These are phyloP conservation scores for Busseola fusca DNA, from an alignment of 2,888 invertebrate genomes.

Conservation along the genomic window DNA sequence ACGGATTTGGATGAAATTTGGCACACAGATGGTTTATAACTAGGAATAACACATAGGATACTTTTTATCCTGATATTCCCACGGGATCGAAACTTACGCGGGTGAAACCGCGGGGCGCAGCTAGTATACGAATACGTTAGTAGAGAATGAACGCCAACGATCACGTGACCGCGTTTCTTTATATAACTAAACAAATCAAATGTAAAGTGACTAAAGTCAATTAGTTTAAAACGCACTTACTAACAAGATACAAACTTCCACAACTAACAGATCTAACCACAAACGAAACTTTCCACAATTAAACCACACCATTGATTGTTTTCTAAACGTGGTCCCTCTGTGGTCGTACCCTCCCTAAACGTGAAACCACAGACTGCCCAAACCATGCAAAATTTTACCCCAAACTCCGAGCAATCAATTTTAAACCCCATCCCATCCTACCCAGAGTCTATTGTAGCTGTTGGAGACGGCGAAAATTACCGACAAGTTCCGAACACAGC, in stretches of 20 bases:
- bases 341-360: constrained; percentile 66
- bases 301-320: constrained; percentile 76
- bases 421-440: constrained; percentile 5
- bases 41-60: too few relatives aligned
- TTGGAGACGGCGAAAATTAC: constrained; percentile 18
- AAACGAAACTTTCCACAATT: constrained; percentile 64
- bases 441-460: not conserved
- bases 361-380: constrained; percentile 58
- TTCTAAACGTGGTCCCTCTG: constrained; percentile 77
- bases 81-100: too few relatives aligned
- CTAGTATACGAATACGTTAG: too few relatives aligned
- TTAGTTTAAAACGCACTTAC: constrained; percentile 1
- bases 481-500: constrained; percentile 35
- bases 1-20: too few relatives aligned
- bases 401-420: constrained; percentile 7
- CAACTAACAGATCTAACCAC: constrained; percentile 44
- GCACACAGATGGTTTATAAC: too few relatives aligned
- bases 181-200: not conserved
- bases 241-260: constrained; percentile 35
- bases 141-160: not conserved
- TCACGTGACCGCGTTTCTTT: not conserved
- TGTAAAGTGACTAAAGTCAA: not conserved
- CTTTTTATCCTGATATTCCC: too few relatives aligned
- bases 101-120: too few relatives aligned
- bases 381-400: constrained; percentile 46